These are phyloP conservation scores for Enteromius unitaeniatus DNA, from an alignment of 2,797 vertebrate species.

Conservation along the genomic window DNA sequence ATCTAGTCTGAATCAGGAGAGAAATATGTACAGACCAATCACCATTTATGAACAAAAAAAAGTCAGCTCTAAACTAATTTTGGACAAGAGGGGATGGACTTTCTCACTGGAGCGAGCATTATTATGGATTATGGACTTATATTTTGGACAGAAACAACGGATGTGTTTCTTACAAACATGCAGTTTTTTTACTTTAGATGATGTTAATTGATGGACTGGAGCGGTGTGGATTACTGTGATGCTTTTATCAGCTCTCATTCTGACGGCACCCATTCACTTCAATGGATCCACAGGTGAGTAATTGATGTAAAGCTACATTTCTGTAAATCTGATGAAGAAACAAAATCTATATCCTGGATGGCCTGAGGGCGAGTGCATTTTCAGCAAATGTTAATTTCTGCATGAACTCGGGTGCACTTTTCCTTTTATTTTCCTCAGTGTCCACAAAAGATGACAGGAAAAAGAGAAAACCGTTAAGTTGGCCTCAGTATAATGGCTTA, in stretches of 20 bases:
- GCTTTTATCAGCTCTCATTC: neutral
- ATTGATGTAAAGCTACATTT: neutral
- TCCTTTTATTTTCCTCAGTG: neutral
- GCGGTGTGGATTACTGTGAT: no score
- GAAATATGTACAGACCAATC: no score
- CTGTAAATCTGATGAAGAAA: neutral
- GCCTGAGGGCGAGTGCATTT: neutral
- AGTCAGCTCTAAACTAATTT: no score
- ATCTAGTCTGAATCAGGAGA: no score
- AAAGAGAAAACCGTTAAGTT: neutral
- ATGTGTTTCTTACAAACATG: no score
- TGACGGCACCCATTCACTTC: neutral
- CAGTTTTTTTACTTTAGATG: no score
- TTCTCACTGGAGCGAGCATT: no score
- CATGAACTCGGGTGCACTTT: neutral
- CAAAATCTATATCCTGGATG: neutral
- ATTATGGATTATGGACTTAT: no score
- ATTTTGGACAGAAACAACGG: no score
- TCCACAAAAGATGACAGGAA: neutral
- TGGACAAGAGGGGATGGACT: no score
- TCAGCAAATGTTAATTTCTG: neutral
- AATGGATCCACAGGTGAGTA: neutral
- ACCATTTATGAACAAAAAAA: no score
- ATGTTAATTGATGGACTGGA: no score
- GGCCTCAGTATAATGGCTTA: conserved; percentile 5